Evolutionary conservation across 2,113 vertebrate genomes (phyloP), one percentile per base, ranked within the genome.

Genomic region (Edolisoma coerulescens): DNA sequence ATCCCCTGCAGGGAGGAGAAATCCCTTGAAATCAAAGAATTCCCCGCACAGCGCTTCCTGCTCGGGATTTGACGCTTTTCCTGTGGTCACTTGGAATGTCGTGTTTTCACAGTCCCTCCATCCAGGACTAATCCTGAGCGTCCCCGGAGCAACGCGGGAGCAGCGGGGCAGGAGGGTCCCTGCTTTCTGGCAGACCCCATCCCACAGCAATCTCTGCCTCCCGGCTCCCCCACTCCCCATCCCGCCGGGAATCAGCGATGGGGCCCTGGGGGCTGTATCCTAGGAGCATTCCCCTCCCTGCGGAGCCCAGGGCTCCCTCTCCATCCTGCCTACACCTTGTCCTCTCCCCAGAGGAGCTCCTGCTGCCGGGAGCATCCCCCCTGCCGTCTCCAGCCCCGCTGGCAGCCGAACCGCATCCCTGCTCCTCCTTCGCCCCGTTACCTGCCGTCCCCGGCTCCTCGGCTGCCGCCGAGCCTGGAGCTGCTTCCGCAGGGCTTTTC

Each of bases 41-140:
- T 33, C 9, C n/a, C 26, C 4, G 1, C 3, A 1, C 5, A 17
- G 15, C 2, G 10, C 61, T 49, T 42, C 53, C n/a, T 4, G 13
- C 22, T 11, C 4, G 13, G 9, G 16, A 13, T 61, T 12, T 4
- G 35, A 10, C 18, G 33, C 16, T 65, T 45, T n/a, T 42, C 52
- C n/a, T 4, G 33, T 2, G 28, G 35, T 10, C 35, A 3, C 10
- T 23, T 6, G 12, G 9, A 47, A 56, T 1, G 7, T 3, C 5
- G 33, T 6, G 0, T 7, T 47, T n/a, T 27, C 18, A n/a, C 23
- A 24, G 22, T 10, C 7, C 74, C 42, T 39, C 54, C 13, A 0
- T 4, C 22, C 47, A 3, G 21, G 61, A 21, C 12, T 21, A 16
- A 53, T 3, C n/a, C 39, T 6, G 23, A 53, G 16, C 26, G 7